Evolutionary conservation across 2,797 vertebrate genomes (phyloP).

Genomic region (Tinamus major): DNA sequence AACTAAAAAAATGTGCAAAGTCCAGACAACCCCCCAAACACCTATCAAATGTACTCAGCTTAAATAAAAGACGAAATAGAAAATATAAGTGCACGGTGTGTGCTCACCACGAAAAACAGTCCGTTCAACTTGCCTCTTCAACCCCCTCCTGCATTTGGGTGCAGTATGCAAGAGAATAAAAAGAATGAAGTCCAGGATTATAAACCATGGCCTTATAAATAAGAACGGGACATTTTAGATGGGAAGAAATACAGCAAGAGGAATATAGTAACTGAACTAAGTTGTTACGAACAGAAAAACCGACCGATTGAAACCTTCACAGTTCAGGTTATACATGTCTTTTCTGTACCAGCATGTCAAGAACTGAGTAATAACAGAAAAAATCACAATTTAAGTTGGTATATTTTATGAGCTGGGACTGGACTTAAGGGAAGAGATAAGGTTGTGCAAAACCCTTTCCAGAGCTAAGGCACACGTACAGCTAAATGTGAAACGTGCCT

Average conservation of each 20-base stretch:
- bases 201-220: neutral
- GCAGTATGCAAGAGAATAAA: neutral
- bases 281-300: neutral
- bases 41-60: neutral
- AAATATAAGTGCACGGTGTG: neutral
- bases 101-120: neutral
- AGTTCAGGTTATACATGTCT: neutral
- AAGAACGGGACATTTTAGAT: neutral
- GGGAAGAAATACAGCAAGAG: neutral
- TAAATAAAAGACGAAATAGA: neutral
- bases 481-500: neutral
- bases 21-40: neutral
- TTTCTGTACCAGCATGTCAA: neutral
- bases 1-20: neutral
- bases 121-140: neutral
- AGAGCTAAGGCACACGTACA: neutral
- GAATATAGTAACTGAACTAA: neutral
- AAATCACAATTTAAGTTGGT: neutral
- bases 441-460: neutral
- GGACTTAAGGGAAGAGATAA: neutral
- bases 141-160: neutral
- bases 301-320: neutral
- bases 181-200: neutral
- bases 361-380: neutral
- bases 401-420: neutral